A percentile compares a stretch with the other conserved stretches of the same genome.
Conservation (phyloP, 1,140 invertebrate genomes). For the Condylostylus longicornis region DNA sequence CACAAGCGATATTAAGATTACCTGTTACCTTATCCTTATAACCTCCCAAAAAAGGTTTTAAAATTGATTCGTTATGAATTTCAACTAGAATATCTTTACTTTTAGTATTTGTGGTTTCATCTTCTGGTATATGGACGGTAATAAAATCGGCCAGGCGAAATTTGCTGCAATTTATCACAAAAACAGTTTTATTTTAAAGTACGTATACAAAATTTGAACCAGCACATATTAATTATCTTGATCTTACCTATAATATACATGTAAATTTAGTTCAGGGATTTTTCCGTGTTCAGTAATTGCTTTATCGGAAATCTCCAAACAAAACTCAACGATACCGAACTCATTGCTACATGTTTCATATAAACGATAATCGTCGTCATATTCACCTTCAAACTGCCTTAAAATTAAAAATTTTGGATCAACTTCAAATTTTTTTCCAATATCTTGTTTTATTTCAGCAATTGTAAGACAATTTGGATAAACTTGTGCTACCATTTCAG, state of each 20-base stretch:
- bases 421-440: constrained; percentile 24
- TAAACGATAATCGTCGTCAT: constrained; percentile 14
- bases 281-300: not conserved
- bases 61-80: constrained; percentile 36
- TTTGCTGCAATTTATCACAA: constrained; percentile 14
- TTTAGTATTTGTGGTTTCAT: constrained; percentile 25
- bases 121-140: constrained; percentile 31
- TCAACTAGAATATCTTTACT: constrained; percentile 35
- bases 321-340: constrained; percentile 25
- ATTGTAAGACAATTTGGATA: constrained; percentile 29
- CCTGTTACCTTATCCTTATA: constrained; percentile 36
- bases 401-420: constrained; percentile 13
- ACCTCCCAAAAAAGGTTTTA: constrained; percentile 43
- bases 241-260: constrained; percentile 28
- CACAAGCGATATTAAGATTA: not conserved
- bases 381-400: constrained; percentile 10
- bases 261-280: constrained; percentile 14
- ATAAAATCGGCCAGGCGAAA: constrained; percentile 34
- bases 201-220: constrained; percentile 1
- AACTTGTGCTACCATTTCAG: constrained; percentile 23
- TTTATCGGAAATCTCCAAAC: constrained; percentile 10
- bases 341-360: constrained; percentile 17
- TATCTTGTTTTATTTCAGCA: constrained; percentile 24
- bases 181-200: not conserved
- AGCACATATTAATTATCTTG: not conserved